Conservation (phyloP, 2,113 vertebrate species). For the Leptobrachium ailaonicum region DNA sequence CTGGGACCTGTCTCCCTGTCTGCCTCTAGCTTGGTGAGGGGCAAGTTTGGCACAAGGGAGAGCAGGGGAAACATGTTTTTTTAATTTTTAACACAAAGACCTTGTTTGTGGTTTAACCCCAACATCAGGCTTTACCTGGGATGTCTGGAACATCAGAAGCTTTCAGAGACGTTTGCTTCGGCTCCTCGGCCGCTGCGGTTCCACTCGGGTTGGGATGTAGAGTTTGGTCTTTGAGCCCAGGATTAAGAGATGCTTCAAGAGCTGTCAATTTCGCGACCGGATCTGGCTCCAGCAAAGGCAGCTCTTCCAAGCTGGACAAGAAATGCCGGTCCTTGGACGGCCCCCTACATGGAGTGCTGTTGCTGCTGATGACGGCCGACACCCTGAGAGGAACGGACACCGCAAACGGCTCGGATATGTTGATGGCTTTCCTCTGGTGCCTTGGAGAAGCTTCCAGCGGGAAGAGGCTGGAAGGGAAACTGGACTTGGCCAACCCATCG, state of each 20-base stretch:
- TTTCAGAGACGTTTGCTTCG: slow-evolving; percentile 33
- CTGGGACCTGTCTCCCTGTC: no score
- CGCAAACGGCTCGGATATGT: slow-evolving; percentile 93
- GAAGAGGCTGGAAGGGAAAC: slow-evolving; percentile 81
- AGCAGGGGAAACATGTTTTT: no score
- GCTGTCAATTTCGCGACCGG: neutral
- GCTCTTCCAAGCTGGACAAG: slow-evolving; percentile 71
- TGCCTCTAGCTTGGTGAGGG: no score
- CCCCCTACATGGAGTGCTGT: slow-evolving; percentile 87
- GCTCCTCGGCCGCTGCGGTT: slow-evolving; percentile 57
- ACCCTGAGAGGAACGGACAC: slow-evolving; percentile 90
- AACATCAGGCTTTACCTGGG: neutral
- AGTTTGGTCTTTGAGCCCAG: slow-evolving; percentile 51
- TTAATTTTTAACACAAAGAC: no score
- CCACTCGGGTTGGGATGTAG: neutral
- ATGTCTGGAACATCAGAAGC: neutral
- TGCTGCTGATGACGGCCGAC: slow-evolving; percentile 92
- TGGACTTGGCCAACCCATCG: slow-evolving; percentile 72
- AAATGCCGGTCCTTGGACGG: slow-evolving; percentile 76
- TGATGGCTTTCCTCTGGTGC: slow-evolving; percentile 89
- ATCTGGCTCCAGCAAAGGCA: slow-evolving; percentile 64
- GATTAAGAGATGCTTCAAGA: slow-evolving; percentile 24
- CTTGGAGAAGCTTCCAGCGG: slow-evolving; percentile 88
- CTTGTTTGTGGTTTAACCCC: neutral
- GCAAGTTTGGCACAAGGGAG: no score